phyloP scores from a whole-genome alignment of 2,797 vertebrate genomes.

The Mormyrus hasselquistii region DNA sequence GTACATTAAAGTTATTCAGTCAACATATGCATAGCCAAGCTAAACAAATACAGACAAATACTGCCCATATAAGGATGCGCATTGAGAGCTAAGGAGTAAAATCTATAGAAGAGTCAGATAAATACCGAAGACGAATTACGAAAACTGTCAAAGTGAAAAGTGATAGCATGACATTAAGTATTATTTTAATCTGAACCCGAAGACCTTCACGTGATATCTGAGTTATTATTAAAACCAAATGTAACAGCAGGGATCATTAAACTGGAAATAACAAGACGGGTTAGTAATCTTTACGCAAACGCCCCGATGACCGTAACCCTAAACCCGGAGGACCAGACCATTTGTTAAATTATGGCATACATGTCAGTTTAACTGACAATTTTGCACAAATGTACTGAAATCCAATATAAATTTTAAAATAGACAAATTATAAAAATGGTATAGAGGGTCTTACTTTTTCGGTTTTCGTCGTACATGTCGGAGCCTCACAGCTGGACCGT shows the following conservation, averaged over 20 bases:
- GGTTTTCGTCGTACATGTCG: slow-evolving; percentile 21
- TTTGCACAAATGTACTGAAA: neutral
- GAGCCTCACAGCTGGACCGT: neutral
- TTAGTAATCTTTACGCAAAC: neutral
- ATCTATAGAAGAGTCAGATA: neutral
- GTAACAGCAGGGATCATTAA: neutral
- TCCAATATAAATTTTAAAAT: neutral
- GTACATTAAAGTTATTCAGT: neutral
- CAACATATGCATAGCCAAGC: neutral
- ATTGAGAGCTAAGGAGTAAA: neutral
- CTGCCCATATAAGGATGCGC: neutral
- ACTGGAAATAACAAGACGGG: neutral
- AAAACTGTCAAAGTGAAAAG: neutral
- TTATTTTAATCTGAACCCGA: neutral
- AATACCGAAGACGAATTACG: neutral
- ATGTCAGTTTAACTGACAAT: neutral
- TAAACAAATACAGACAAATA: neutral
- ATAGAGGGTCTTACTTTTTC: slow-evolving; percentile 14
- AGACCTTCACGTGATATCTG: neutral
- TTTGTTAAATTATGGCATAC: neutral
- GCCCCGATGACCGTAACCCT: neutral
- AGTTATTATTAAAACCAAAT: neutral
- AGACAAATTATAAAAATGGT: neutral
- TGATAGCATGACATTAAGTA: neutral
- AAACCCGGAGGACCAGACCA: neutral